Evolutionary conservation across 2,888 invertebrate genomes (phyloP).

Genomic region (Eledona agricola): DNA sequence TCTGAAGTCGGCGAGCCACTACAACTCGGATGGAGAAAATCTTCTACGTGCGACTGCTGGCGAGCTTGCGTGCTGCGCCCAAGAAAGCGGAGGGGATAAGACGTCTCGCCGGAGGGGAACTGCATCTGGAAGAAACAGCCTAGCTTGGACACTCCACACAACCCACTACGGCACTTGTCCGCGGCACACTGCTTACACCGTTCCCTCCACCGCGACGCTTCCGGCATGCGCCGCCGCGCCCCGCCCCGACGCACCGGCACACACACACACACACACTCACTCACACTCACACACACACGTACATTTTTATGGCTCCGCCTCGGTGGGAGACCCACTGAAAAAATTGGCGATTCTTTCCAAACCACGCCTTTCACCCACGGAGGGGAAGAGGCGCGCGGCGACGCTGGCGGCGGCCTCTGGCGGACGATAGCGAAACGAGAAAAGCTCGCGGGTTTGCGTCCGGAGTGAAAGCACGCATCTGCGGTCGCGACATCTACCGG

Average conservation of each 20-base stretch:
- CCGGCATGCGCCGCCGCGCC: constrained; percentile 58
- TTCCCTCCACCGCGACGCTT: constrained; percentile 53
- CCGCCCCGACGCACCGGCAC: constrained; percentile 55
- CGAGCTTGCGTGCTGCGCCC: constrained; percentile 55
- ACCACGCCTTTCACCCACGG: constrained; percentile 51
- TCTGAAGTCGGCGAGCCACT: constrained; percentile 42
- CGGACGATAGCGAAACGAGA: constrained; percentile 35
- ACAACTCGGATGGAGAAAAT: constrained; percentile 46
- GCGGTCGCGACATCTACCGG: constrained; percentile 29
- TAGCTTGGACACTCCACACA: constrained; percentile 27
- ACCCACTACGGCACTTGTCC: constrained; percentile 12
- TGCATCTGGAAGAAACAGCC: constrained; percentile 50
- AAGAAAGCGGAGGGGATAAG: constrained; percentile 56
- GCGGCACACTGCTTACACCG: constrained; percentile 22
- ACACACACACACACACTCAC: constrained; percentile 39
- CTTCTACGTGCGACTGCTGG: constrained; percentile 44
- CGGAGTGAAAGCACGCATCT: not conserved
- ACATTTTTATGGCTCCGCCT: constrained; percentile 61
- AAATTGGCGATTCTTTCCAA: constrained; percentile 54
- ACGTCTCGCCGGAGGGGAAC: constrained; percentile 52
- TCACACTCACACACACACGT: constrained; percentile 40
- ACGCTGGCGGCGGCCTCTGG: constrained; percentile 41
- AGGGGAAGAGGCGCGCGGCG: constrained; percentile 36
- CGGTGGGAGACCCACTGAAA: constrained; percentile 54
- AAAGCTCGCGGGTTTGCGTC: constrained; percentile 13